Conservation (phyloP, 2,113 vertebrate genomes). For the Neoarius graeffei region DNA sequence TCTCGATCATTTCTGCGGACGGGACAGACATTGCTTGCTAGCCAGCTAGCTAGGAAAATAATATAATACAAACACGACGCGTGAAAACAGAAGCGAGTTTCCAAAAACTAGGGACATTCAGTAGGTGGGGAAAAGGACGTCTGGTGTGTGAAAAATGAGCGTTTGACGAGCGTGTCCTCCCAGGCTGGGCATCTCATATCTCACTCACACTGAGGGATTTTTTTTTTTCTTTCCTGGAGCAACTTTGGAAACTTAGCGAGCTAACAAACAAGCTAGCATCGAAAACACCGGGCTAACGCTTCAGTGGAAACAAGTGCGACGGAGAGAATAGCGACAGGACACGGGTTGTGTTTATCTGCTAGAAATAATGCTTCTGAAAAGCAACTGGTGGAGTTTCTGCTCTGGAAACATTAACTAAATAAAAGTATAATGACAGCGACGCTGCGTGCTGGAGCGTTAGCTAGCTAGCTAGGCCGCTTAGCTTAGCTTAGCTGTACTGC, state of each 20-base stretch:
- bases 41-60: conserved; percentile 62
- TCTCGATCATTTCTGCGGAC: conserved; percentile 90
- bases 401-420: not conserved
- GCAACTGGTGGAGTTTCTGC: not conserved
- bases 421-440: not conserved
- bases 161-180: not conserved
- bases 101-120: conserved; percentile 14
- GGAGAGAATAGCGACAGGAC: not conserved
- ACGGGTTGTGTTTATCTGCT: not conserved
- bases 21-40: conserved; percentile 81
- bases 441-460: conserved; percentile 3
- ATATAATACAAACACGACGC: conserved; percentile 55
- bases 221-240: not conserved
- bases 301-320: conserved; percentile 4
- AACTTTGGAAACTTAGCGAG: conserved; percentile 47
- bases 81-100: conserved; percentile 9
- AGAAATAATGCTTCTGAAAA: not conserved
- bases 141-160: not conserved
- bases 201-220: not conserved
- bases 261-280: conserved; percentile 11
- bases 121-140: not conserved
- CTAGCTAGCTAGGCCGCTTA: conserved; percentile 39
- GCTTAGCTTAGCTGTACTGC: conserved; percentile 9
- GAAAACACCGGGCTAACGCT: conserved; percentile 26
- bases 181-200: conserved; percentile 30